Evolutionary conservation across 2,888 invertebrate genomes (phyloP).

Genomic region (Autographa pulchrina): DNA sequence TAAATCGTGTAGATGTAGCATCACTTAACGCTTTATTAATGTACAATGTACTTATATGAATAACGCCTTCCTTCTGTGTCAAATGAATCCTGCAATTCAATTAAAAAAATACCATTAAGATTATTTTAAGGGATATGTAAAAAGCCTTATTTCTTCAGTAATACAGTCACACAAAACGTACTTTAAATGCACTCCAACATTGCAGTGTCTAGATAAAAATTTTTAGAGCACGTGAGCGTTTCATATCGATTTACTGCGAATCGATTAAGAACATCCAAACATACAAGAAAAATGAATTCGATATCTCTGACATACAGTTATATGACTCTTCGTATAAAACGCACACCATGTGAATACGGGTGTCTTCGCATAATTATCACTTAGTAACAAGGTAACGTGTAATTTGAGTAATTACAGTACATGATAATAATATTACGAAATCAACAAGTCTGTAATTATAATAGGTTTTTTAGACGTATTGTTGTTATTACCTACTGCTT

Average conservation of each 20-base stretch:
- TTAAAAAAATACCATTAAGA: too few relatives aligned
- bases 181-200: slow-evolving; percentile 21
- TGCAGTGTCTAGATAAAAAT: slow-evolving; percentile 16
- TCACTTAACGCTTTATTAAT: slow-evolving; percentile 10
- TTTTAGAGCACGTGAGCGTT: neutral
- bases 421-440: slow-evolving; percentile 38
- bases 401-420: slow-evolving; percentile 52
- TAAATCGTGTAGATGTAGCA: slow-evolving; percentile 23
- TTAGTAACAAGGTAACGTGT: slow-evolving; percentile 37
- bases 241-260: slow-evolving; percentile 17
- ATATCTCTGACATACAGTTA: slow-evolving; percentile 33
- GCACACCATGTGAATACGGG: slow-evolving; percentile 36
- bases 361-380: slow-evolving; percentile 46
- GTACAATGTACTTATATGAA: neutral
- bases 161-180: neutral
- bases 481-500: neutral
- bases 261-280: slow-evolving; percentile 29
- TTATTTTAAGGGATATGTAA: too few relatives aligned
- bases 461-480: slow-evolving; percentile 22
- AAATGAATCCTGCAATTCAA: neutral
- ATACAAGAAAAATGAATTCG: slow-evolving; percentile 38
- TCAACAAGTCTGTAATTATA: slow-evolving; percentile 28
- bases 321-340: slow-evolving; percentile 31
- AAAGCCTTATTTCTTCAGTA: too few relatives aligned
- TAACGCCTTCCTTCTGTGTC: too few relatives aligned